A percentile compares a stretch with the other conserved stretches of the same genome.
Conservation (phyloP, 2,797 vertebrate genomes). For the Halcyon smyrnensis region DNA sequence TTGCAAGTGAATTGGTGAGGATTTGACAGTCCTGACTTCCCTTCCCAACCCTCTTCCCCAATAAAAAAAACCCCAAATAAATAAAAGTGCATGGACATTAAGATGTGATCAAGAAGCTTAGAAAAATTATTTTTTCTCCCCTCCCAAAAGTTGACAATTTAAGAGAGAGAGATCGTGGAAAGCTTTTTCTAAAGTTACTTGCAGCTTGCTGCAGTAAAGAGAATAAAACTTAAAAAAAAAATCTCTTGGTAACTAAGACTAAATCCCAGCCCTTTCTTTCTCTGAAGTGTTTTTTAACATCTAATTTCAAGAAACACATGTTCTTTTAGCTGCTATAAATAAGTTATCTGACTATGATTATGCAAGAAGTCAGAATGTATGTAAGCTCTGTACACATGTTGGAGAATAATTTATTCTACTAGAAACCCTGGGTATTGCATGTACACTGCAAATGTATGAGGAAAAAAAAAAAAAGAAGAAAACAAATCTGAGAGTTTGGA, state of each 20-base stretch:
- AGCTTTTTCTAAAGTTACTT: background rate
- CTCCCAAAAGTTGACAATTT: background rate
- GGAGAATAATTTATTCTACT: background rate
- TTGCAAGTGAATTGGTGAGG: background rate
- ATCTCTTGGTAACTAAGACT: fast-evolving
- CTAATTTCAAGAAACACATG: background rate
- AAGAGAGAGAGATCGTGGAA: background rate
- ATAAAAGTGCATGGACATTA: background rate
- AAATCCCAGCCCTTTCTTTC: background rate
- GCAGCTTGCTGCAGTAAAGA: background rate
- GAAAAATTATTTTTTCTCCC: background rate
- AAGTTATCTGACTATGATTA: background rate
- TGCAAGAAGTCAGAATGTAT: background rate
- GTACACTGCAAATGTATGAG: fast-evolving
- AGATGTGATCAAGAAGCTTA: background rate
- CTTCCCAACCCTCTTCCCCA: background rate
- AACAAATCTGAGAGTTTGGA: background rate
- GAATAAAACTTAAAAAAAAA: background rate
- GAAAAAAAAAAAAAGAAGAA: background rate
- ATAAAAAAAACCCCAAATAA: background rate
- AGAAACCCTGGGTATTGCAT: background rate
- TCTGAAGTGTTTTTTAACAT: background rate
- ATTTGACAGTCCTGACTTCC: background rate
- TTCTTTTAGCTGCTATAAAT: background rate
- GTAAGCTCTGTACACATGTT: background rate